A percentile compares a stretch with the other conserved stretches of the same genome.
Conservation (phyloP, 2,888 invertebrate species). For the Leuctra nigra region DNA sequence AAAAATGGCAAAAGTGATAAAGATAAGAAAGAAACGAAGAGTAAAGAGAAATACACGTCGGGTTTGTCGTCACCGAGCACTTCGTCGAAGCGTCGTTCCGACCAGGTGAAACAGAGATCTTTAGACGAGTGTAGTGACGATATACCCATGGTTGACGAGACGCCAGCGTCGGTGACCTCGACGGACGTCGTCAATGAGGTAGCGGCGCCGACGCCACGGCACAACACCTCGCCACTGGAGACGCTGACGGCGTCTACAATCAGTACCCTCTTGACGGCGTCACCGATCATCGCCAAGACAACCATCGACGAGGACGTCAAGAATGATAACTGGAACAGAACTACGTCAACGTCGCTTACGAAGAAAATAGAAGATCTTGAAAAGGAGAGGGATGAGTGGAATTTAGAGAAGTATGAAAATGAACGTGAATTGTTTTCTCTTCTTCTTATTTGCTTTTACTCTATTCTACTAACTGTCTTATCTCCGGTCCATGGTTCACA, state of each 20-base stretch:
- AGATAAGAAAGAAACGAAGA: slow-evolving; percentile 16
- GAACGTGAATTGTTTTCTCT: no score
- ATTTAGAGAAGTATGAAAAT: background rate
- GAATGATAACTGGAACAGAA: no score
- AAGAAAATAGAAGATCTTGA: background rate
- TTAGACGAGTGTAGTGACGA: no score
- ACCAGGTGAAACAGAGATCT: no score
- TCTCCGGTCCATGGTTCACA: no score
- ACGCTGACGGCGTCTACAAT: slow-evolving; percentile 14
- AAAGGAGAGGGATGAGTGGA: background rate
- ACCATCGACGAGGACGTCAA: no score
- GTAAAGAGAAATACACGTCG: slow-evolving; percentile 8
- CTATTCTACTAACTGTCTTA: no score
- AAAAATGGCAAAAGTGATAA: slow-evolving; percentile 6
- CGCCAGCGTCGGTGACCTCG: background rate
- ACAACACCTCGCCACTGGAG: background rate
- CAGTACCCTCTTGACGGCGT: no score
- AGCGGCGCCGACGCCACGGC: background rate
- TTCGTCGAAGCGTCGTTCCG: background rate
- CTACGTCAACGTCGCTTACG: no score
- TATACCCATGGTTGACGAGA: background rate
- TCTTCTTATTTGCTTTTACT: no score
- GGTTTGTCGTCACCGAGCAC: background rate
- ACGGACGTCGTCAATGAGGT: background rate
- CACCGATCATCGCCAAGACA: slow-evolving; percentile 27